Base-by-base conservation (phyloP, 2,797 vertebrate genomes). In the Sternarchorhynchus goeldii region DNA sequence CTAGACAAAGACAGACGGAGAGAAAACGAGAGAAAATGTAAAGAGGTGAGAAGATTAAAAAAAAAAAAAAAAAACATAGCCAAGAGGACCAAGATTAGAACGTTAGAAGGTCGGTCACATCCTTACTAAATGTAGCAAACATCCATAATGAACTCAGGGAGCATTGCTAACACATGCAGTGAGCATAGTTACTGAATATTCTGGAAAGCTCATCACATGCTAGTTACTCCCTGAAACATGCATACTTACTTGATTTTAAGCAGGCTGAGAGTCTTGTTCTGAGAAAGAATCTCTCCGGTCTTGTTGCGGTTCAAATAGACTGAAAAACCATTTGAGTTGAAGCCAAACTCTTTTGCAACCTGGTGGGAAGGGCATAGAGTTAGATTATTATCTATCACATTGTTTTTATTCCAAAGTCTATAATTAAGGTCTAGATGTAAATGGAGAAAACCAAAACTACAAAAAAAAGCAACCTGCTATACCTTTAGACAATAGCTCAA, bases 331-430 rank as follows among this genome's bases (percentile, higher is more conserved):
- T 98, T 99, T 83, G 96, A 95, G 82, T 91, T 96, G 91, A 98
- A 98, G 8, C 97, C 97, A 90, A 99, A 99, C 76, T 99, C 97
- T 91, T 97, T 96, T 55, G 93, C 97, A 67, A 99, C 96, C 98
- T 99, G 90, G 0, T 8, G 45, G 60, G 41, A 75, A 34, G 5
- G 55, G 32, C 10, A 50, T 10, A 50, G 12, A 50, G 4, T 36
- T 1, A 50, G 10, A 10, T 12, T 50, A 12, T 50, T 50, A 50
- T 50, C 10, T 14, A 14, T 50, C 45, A 10, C 10, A 10, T 12
- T 12, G 45, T 50, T 50, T 50, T 12, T 3, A 50, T 50, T 14
- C 14, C 45, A 50, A 50, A 50, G 45, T 50, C 8, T 50, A 50
- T 50, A 50, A 50, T 50, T 50, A 14, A 50, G 8, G 45, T 14